Conservation (phyloP, 2,797 vertebrate species). For the Xerus rutilus region DNA sequence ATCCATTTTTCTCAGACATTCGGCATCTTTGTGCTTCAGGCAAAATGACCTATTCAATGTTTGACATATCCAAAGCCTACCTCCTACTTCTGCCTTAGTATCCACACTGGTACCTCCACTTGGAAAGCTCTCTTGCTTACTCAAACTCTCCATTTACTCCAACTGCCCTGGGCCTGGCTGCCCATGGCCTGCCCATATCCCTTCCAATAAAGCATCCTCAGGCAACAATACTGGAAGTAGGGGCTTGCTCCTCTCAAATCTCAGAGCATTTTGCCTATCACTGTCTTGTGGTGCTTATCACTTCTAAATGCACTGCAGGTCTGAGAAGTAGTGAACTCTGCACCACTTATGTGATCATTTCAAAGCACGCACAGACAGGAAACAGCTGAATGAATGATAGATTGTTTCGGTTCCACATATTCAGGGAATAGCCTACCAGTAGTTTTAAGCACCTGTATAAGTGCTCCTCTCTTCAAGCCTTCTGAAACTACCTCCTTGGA, state of each 20-base stretch:
- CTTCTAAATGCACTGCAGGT: not conserved
- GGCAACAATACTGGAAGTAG: not conserved
- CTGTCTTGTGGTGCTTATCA: not conserved
- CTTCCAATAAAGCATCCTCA: not conserved
- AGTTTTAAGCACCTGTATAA: conserved; percentile 92
- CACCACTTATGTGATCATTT: not conserved
- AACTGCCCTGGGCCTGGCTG: not conserved
- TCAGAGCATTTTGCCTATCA: not conserved
- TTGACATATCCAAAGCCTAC: not conserved
- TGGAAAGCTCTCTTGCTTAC: not conserved
- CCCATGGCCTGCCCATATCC: not conserved
- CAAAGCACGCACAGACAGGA: not conserved
- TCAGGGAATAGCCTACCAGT: not conserved
- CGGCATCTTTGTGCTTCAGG: not conserved
- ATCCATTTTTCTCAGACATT: not conserved
- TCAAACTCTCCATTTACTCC: not conserved
- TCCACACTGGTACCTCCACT: not conserved
- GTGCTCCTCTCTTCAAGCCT: conserved; percentile 94
- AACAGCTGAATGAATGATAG: not conserved
- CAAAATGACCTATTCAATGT: not conserved
- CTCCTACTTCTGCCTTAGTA: not conserved
- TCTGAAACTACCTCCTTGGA: conserved; percentile 92
- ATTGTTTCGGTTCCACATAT: not conserved
- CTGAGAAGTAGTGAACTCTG: not conserved
- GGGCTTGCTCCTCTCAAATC: not conserved